Conservation (phyloP, 1,140 invertebrate genomes). For the Drosophila bocki region DNA sequence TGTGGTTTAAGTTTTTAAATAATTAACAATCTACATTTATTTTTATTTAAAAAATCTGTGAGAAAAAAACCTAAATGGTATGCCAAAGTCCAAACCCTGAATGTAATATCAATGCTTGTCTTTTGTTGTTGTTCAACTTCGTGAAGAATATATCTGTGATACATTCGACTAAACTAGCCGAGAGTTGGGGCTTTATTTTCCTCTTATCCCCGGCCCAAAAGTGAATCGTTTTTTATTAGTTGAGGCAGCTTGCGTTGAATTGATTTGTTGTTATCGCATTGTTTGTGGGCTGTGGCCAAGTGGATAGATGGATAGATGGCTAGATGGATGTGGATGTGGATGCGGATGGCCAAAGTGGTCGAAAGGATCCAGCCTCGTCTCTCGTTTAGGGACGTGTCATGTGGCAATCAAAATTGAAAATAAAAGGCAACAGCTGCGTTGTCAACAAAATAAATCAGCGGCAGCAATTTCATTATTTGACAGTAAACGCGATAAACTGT, state of each 20-base stretch:
- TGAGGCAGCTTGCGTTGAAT: conserved; percentile 82
- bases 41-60: not conserved
- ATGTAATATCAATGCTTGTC: not conserved
- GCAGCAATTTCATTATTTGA: conserved; percentile 82
- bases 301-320: conserved; percentile 45
- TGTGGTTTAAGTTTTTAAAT: not conserved
- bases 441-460: conserved; percentile 83
- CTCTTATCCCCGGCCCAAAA: conserved; percentile 29
- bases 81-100: not conserved
- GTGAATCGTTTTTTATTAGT: conserved; percentile 78
- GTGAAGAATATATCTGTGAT: conserved; percentile 23
- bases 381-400: conserved; percentile 50
- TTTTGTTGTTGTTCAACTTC: conserved; percentile 20
- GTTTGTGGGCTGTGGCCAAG: conserved; percentile 68
- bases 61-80: not conserved
- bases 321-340: conserved; percentile 14
- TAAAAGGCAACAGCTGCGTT: conserved; percentile 81
- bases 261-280: conserved; percentile 83
- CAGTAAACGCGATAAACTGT: conserved; percentile 84
- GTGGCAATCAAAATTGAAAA: conserved; percentile 80
- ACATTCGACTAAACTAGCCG: conserved; percentile 51
- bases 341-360: conserved; percentile 26
- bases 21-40: not conserved
- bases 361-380: conserved; percentile 26
- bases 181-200: conserved; percentile 10